Evolutionary conservation across 2,888 invertebrate genomes (phyloP).

Genomic region (Pegoplata infirma): DNA sequence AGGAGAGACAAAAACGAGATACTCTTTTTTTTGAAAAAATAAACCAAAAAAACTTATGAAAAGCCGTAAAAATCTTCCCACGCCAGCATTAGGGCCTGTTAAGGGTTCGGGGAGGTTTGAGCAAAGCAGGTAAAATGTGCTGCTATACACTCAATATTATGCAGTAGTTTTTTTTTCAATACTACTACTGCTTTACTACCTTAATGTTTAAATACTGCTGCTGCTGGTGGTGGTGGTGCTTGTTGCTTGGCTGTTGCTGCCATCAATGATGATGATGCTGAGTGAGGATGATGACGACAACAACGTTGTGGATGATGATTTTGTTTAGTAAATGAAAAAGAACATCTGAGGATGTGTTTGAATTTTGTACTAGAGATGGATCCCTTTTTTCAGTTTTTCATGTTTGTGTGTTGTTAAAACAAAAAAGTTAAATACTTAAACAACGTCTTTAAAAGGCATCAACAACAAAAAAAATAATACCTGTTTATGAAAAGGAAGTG

Average conservation of each 20-base stretch:
- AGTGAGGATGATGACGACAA: no score
- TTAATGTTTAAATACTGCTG: slow-evolving; percentile 38
- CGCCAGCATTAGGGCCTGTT: slow-evolving; percentile 70
- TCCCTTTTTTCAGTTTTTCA: slow-evolving; percentile 22
- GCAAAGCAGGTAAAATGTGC: slow-evolving; percentile 52
- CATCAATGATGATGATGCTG: slow-evolving; percentile 10
- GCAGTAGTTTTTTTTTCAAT: slow-evolving; percentile 16
- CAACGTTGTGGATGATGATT: no score
- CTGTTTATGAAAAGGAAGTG: slow-evolving; percentile 62
- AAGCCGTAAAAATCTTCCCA: slow-evolving; percentile 76
- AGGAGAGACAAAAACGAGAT: slow-evolving; percentile 56
- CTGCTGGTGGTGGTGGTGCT: slow-evolving; percentile 20
- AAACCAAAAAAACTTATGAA: slow-evolving; percentile 25
- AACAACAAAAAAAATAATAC: slow-evolving; percentile 50
- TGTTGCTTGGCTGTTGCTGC: not conserved
- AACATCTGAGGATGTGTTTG: slow-evolving; percentile 32
- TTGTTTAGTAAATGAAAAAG: slow-evolving; percentile 28
- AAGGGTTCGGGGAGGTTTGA: slow-evolving; percentile 61
- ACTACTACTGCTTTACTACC: slow-evolving; percentile 25
- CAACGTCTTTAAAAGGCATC: slow-evolving; percentile 13
- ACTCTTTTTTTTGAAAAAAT: slow-evolving; percentile 33
- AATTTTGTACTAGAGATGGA: slow-evolving; percentile 23
- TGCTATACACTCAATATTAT: not conserved
- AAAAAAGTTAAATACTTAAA: slow-evolving; percentile 17
- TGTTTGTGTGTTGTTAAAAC: slow-evolving; percentile 11